phyloP scores from a whole-genome alignment of 1,140 invertebrate genomes.

The Atta texana region DNA sequence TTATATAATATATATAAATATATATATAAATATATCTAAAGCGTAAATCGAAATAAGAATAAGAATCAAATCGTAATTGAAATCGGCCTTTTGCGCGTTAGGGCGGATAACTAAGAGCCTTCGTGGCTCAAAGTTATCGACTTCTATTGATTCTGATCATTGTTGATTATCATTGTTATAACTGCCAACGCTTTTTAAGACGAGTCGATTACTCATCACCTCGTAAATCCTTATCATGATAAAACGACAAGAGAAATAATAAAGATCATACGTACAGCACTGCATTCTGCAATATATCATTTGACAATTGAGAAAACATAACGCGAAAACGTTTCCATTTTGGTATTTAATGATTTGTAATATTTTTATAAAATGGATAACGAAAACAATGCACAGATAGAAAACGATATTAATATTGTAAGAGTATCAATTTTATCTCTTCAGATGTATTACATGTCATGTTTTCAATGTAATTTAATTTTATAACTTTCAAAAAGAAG shows the following conservation, averaged over 20 bases:
- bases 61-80: slow-evolving; percentile 65
- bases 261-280: background rate
- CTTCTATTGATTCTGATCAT: slow-evolving; percentile 39
- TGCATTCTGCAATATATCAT: slow-evolving; percentile 28
- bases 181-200: slow-evolving; percentile 24
- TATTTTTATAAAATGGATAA: background rate
- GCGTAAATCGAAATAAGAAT: slow-evolving; percentile 57
- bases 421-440: background rate
- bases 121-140: background rate
- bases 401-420: background rate
- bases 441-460: background rate
- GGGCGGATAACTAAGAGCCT: slow-evolving; percentile 18
- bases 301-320: slow-evolving; percentile 4
- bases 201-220: background rate
- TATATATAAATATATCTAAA: slow-evolving; percentile 57
- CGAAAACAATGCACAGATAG: background rate
- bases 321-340: slow-evolving; percentile 6
- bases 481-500: background rate
- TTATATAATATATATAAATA: slow-evolving; percentile 67
- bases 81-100: slow-evolving; percentile 61
- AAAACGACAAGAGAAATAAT: slow-evolving; percentile 14
- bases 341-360: slow-evolving; percentile 1
- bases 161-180: slow-evolving; percentile 57
- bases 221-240: slow-evolving; percentile 2
- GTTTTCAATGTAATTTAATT: background rate